phyloP scores from a whole-genome alignment of 1,140 invertebrate genomes.

The Drosophila dunni region DNA sequence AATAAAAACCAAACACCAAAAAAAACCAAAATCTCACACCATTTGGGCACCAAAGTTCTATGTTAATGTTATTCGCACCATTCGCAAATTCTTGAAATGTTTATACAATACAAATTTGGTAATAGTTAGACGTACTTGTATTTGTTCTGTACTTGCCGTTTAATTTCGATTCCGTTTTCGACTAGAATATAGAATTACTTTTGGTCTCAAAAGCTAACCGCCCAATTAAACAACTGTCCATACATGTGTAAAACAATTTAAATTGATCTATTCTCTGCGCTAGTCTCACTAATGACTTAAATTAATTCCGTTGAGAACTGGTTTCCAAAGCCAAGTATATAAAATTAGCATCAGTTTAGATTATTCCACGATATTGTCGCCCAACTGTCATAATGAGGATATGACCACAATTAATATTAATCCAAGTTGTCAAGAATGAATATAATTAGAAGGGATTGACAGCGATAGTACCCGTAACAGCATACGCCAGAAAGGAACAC shows the following conservation, averaged over 20 bases:
- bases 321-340: neutral
- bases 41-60: slow-evolving; percentile 59
- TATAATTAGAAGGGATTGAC: neutral
- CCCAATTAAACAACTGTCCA: slow-evolving; percentile 34
- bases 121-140: neutral
- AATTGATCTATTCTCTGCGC: slow-evolving; percentile 8
- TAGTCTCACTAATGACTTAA: neutral
- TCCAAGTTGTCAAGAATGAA: slow-evolving; percentile 3
- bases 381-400: slow-evolving; percentile 16
- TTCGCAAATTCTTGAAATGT: slow-evolving; percentile 35
- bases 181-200: slow-evolving; percentile 6
- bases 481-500: too few species aligned
- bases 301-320: slow-evolving; percentile 4
- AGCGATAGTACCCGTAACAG: neutral
- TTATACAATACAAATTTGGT: slow-evolving; percentile 40
- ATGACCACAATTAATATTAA: neutral
- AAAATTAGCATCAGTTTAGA: slow-evolving; percentile 8
- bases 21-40: slow-evolving; percentile 32
- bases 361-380: slow-evolving; percentile 11
- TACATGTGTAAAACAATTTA: slow-evolving; percentile 31
- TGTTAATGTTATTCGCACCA: slow-evolving; percentile 42
- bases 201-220: slow-evolving; percentile 10
- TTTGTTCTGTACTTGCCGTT: neutral
- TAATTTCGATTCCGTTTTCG: slow-evolving; percentile 13
- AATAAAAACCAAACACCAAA: neutral